Conservation (phyloP, 1,140 invertebrate species). For the Antheraea pernyi region DNA sequence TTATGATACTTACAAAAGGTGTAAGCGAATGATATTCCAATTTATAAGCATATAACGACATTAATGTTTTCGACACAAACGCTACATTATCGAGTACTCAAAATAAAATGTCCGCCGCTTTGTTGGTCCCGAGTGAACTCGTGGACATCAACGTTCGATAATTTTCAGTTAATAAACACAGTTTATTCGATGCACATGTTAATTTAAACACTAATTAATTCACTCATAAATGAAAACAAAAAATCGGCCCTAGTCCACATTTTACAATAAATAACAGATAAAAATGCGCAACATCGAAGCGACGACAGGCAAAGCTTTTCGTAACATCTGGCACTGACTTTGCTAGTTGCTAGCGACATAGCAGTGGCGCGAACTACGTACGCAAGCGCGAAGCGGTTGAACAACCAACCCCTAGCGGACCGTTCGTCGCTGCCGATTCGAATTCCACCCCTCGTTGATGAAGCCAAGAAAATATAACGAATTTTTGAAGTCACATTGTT, state of each 20-base stretch:
- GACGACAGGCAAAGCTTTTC: slow-evolving; percentile 76
- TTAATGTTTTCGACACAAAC: slow-evolving; percentile 78
- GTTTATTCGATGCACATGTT: slow-evolving; percentile 64
- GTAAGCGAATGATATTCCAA: slow-evolving; percentile 75
- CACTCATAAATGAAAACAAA: slow-evolving; percentile 63
- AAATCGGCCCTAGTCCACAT: slow-evolving; percentile 66
- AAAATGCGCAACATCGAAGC: slow-evolving; percentile 69
- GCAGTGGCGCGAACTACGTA: slow-evolving; percentile 78
- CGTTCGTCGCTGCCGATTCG: slow-evolving; percentile 51
- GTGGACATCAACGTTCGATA: slow-evolving; percentile 76
- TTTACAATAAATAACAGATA: slow-evolving; percentile 62
- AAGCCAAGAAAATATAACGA: slow-evolving; percentile 78
- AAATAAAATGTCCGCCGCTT: slow-evolving; percentile 80
- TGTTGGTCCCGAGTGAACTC: slow-evolving; percentile 79
- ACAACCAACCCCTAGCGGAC: slow-evolving; percentile 74
- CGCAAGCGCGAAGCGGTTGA: slow-evolving; percentile 74
- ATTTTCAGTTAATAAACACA: slow-evolving; percentile 62
- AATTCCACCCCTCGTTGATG: slow-evolving; percentile 71
- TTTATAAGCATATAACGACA: slow-evolving; percentile 76
- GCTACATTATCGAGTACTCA: slow-evolving; percentile 80
- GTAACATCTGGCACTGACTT: slow-evolving; percentile 66
- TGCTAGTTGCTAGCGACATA: slow-evolving; percentile 64
- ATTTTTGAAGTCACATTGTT: slow-evolving; percentile 72
- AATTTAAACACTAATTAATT: slow-evolving; percentile 61
- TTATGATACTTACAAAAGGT: slow-evolving; percentile 76